These are phyloP conservation scores for Probosciger aterrimus DNA, from an alignment of 2,113 vertebrate genomes.

Conservation along the genomic window DNA sequence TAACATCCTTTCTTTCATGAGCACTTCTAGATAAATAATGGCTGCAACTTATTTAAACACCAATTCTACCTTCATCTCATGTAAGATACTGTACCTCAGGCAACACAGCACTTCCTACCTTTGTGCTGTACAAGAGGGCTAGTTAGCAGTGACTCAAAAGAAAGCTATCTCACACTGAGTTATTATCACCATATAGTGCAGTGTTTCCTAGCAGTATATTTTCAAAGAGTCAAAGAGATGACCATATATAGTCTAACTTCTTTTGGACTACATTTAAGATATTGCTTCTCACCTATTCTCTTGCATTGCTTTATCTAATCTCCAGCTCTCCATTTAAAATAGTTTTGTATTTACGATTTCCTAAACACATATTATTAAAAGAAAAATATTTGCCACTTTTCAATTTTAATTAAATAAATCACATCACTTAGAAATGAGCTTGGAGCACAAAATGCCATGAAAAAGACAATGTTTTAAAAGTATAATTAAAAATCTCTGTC, in stretches of 20 bases:
- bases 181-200: neutral
- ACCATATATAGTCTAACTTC: neutral
- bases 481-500: neutral
- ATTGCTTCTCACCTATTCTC: neutral
- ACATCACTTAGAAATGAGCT: neutral
- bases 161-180: neutral
- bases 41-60: neutral
- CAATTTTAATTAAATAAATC: neutral
- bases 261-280: neutral
- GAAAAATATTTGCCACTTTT: neutral
- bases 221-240: neutral
- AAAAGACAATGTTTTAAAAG: neutral
- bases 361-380: neutral
- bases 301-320: neutral
- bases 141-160: neutral
- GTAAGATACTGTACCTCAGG: neutral
- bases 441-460: neutral
- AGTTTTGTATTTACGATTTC: neutral
- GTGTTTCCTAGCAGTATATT: neutral
- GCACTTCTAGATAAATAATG: neutral
- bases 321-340: neutral
- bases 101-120: neutral
- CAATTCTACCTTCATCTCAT: neutral
- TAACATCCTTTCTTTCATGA: constrained; percentile 15
- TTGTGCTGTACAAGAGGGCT: neutral